Evolutionary conservation across 2,888 invertebrate species (phyloP), one percentile per base, ranked within the genome.

Genomic region (Desoria tigrina): DNA sequence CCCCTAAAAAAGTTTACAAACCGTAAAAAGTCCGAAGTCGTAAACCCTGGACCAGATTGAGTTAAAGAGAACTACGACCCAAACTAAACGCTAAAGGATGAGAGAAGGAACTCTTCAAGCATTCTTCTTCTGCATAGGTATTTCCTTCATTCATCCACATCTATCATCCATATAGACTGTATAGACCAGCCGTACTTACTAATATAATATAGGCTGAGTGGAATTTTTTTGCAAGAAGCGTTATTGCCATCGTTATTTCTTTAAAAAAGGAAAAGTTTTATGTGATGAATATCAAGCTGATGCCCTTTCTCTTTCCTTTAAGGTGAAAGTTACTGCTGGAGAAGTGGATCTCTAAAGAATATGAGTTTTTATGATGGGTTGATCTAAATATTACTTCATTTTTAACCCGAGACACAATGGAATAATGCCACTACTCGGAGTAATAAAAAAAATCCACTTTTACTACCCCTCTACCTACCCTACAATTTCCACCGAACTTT

Each of bases 321-420:
- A 54, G 54, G 54, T 54, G 54, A 54, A 54, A 54, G 54, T 54
- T 28, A 54, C 27, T 18, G 11, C 32, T 3, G 21, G 54, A 9
- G 18, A 51, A 51, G 32, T 54, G 32, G 54, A 54, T 54, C 54
- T 54, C 6, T 26, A 16, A 28, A 54, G 54, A 54, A 54, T 54
- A 32, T 32, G 54, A 9, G 54, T 54, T 54, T 51, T 54, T 54
- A 54, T 26, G 51, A 51, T 24, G 26, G 51, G 51, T 51, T 54
- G 54, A 54, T 54, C 54, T 54, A 54, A 54, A 54, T 54, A 54
- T 54, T 54, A 54, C 54, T 54, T 54, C 54, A 54, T 54, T 54
- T 54, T 54, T 54, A 54, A 54, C 54, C 54, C 6, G 32, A 32
- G 54, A 54, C 54, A 54, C 54, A 54, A 54, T 54, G 28, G 54